Evolutionary conservation across 2,113 vertebrate species (phyloP).

Genomic region (Epinephelus moara): DNA sequence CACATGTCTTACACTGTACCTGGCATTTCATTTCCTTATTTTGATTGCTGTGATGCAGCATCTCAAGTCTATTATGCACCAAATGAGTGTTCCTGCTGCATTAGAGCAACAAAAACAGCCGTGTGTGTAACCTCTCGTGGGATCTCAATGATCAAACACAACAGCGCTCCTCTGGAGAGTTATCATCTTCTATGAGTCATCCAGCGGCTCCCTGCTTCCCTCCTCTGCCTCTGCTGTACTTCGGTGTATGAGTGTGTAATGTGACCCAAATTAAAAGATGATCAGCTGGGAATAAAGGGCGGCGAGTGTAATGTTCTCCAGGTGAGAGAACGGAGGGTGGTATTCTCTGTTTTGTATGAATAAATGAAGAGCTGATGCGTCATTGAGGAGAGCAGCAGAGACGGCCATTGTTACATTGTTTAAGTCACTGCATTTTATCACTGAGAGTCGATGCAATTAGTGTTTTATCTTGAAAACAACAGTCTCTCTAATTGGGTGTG

Average conservation of each 20-base stretch:
- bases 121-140: slow-evolving; percentile 29
- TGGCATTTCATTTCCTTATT: slow-evolving; percentile 8
- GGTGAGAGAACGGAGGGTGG: slow-evolving; percentile 19
- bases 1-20: not conserved
- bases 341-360: slow-evolving; percentile 10
- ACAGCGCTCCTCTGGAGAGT: slow-evolving; percentile 53
- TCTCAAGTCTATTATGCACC: slow-evolving; percentile 19
- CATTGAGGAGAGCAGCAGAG: not conserved
- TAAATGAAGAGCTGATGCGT: slow-evolving; percentile 3
- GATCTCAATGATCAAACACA: slow-evolving; percentile 70
- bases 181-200: slow-evolving; percentile 67
- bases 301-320: not conserved
- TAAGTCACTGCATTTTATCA: slow-evolving; percentile 5
- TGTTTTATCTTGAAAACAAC: slow-evolving; percentile 1
- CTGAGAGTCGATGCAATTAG: not conserved
- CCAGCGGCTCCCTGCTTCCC: slow-evolving; percentile 9
- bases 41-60: not conserved
- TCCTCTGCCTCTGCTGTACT: slow-evolving; percentile 30
- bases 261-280: slow-evolving; percentile 47
- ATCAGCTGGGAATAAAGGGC: slow-evolving; percentile 29
- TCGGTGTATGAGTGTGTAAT: slow-evolving; percentile 30
- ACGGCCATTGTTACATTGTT: not conserved
- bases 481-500: slow-evolving; percentile 18
- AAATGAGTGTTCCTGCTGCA: slow-evolving; percentile 41
- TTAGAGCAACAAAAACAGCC: slow-evolving; percentile 34